phyloP scores from a whole-genome alignment of 2,888 invertebrate species.

The Eupithecia exiguata region DNA sequence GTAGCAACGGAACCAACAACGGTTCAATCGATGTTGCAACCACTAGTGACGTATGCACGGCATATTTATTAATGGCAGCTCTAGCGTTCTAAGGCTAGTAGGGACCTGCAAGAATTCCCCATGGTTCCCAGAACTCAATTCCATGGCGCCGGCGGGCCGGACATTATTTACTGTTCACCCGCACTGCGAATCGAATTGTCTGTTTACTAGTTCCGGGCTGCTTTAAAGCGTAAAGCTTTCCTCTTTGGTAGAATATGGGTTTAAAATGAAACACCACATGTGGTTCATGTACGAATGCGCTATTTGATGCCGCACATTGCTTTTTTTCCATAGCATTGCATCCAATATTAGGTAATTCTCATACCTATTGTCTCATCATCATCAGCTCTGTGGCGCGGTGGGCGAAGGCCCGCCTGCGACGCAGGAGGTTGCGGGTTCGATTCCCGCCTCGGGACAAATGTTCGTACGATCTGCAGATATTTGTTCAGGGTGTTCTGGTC shows the following conservation, averaged over 20 bases:
- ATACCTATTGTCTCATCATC: background rate
- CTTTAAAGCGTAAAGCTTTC: background rate
- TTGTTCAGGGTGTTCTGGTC: too few relatives aligned
- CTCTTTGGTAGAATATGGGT: background rate
- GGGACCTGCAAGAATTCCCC: constrained; percentile 72
- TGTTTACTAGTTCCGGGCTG: background rate
- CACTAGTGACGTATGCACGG: constrained; percentile 54
- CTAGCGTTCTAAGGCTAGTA: constrained; percentile 65
- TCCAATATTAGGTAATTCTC: background rate
- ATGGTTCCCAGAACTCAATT: constrained; percentile 75
- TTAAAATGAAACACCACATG: background rate
- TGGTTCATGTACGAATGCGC: background rate
- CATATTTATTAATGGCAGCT: constrained; percentile 73
- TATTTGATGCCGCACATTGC: background rate
- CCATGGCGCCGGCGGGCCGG: constrained; percentile 69
- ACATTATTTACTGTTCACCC: constrained; percentile 59
- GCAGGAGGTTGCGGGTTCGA: too few relatives aligned
- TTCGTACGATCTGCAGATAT: too few relatives aligned
- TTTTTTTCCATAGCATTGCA: background rate
- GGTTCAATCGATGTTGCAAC: constrained; percentile 42
- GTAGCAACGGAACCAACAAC: background rate
- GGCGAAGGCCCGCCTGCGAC: too few relatives aligned
- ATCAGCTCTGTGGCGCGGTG: too few relatives aligned
- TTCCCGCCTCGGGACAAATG: too few relatives aligned
- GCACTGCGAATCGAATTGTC: constrained; percentile 27